Conservation (phyloP, 2,113 vertebrate species). For the Oreochromis niloticus region DNA sequence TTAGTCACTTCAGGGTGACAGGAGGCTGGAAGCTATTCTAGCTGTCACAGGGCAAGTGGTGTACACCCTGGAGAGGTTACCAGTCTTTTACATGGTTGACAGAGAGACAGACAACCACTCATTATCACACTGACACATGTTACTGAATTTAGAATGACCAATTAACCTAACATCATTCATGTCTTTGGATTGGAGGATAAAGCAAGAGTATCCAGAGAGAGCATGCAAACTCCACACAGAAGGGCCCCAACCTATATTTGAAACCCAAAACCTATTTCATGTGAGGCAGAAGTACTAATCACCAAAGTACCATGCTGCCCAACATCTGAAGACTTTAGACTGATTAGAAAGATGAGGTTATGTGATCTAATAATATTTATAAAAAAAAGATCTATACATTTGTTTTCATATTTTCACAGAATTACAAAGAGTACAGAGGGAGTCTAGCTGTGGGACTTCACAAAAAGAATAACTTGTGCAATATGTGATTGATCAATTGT, state of each 20-base stretch:
- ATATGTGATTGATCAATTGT: not conserved
- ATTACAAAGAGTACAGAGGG: not conserved
- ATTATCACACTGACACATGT: rapidly evolving
- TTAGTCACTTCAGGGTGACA: not conserved
- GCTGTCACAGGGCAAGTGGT: not conserved
- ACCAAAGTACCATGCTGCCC: not conserved
- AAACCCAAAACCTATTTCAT: not conserved
- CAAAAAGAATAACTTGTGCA: not conserved
- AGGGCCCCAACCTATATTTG: not conserved
- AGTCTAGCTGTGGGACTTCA: not conserved
- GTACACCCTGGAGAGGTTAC: not conserved
- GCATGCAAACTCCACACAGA: not conserved
- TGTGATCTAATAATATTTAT: rapidly evolving
- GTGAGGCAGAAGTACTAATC: not conserved
- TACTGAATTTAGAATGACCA: not conserved
- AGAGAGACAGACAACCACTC: not conserved
- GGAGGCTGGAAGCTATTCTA: not conserved
- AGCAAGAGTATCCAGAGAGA: not conserved
- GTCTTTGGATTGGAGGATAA: not conserved
- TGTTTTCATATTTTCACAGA: not conserved
- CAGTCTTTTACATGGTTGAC: not conserved
- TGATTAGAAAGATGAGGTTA: not conserved
- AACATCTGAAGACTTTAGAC: not conserved
- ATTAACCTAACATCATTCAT: not conserved
- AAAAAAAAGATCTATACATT: not conserved